Conservation (phyloP, 2,888 invertebrate genomes). For the Acleris cristana region DNA sequence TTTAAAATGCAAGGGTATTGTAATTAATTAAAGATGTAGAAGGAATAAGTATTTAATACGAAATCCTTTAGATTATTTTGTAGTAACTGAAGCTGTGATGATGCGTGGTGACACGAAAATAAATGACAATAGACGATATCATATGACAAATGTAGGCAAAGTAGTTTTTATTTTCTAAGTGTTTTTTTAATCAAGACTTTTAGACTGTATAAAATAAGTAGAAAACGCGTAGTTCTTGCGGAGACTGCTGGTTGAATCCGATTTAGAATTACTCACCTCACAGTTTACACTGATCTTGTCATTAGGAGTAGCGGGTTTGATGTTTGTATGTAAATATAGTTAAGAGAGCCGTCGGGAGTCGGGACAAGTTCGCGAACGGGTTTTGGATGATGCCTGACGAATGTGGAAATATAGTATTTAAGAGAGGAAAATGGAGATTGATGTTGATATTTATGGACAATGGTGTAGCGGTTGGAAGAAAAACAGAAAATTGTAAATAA, state of each 20-base stretch:
- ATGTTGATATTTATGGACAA: not conserved
- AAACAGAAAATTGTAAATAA: not conserved
- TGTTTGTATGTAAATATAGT: not conserved
- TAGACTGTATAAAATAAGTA: not conserved
- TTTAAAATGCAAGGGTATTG: constrained; percentile 16
- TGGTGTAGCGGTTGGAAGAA: not conserved
- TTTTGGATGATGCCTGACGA: not conserved
- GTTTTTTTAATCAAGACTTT: not conserved
- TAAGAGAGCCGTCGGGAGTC: not conserved
- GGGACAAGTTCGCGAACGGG: not conserved
- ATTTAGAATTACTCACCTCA: not conserved
- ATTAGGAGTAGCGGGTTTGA: not conserved
- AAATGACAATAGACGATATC: not conserved
- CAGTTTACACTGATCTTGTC: not conserved
- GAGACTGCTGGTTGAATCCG: not conserved
- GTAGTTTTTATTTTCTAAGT: not conserved
- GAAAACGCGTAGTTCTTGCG: not conserved
- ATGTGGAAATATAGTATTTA: not conserved
- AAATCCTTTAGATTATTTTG: constrained; percentile 15
- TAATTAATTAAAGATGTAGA: constrained; percentile 9
- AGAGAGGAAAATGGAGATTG: not conserved
- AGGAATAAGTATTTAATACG: constrained; percentile 30
- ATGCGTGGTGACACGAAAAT: constrained; percentile 21
- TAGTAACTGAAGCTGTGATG: constrained; percentile 23
- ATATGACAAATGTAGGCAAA: not conserved